Percentiles rank a stretch among this genome's conserved stretches.
Evolutionary conservation across 1,140 invertebrate species (phyloP).

Genomic region (Steinernema khuongi): DNA sequence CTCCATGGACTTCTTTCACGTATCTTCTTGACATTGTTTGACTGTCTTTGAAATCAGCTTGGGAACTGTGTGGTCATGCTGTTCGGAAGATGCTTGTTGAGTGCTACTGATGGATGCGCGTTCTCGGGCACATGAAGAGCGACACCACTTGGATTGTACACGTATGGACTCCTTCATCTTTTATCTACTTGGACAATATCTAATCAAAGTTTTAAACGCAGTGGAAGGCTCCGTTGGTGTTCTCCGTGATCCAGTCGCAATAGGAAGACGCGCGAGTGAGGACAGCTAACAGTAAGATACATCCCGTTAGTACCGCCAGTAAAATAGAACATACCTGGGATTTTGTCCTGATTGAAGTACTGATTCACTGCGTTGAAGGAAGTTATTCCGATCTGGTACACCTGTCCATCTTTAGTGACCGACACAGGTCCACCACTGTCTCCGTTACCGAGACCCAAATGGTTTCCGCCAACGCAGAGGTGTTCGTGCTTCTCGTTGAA

Average conservation of each 20-base stretch:
- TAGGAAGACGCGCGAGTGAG: neutral
- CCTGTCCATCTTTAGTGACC: neutral
- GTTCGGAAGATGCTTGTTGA: too few species aligned
- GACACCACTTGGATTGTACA: too few species aligned
- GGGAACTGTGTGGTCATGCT: too few species aligned
- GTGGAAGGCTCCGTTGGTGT: neutral
- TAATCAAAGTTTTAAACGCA: neutral
- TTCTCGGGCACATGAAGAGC: too few species aligned
- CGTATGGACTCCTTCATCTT: too few species aligned
- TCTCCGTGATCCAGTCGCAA: neutral
- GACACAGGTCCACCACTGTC: neutral
- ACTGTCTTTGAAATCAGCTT: too few species aligned
- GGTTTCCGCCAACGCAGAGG: neutral
- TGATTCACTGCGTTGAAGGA: neutral
- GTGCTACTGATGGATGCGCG: too few species aligned
- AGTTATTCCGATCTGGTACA: neutral
- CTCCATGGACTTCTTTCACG: too few species aligned
- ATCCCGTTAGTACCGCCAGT: neutral
- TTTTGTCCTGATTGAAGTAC: neutral
- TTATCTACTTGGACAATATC: too few species aligned
- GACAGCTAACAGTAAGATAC: neutral
- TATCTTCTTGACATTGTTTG: too few species aligned
- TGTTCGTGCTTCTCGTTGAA: too few species aligned
- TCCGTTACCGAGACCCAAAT: neutral
- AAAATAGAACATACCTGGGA: neutral